Evolutionary conservation across 1,140 invertebrate genomes (phyloP).

Genomic region (Caenorhabditis brenneri): DNA sequence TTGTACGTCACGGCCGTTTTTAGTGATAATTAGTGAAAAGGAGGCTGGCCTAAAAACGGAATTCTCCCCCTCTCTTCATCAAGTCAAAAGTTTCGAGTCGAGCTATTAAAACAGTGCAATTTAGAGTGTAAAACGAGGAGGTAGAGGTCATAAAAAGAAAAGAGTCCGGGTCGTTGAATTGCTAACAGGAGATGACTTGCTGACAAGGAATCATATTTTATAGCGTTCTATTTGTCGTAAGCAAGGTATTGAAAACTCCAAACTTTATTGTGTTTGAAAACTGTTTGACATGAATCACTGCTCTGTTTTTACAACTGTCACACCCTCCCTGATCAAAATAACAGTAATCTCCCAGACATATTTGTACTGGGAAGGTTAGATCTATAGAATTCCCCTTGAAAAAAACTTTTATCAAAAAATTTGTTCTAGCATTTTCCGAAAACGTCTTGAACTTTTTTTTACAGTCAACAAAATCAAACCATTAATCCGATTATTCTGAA

Average conservation of each 20-base stretch:
- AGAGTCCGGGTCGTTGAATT: background rate
- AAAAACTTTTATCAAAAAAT: background rate
- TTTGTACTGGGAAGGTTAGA: background rate
- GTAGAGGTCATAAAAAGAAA: background rate
- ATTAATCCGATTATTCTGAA: slow-evolving; percentile 3
- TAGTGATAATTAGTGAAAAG: slow-evolving; percentile 26
- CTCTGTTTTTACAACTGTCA: background rate
- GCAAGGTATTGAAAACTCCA: background rate
- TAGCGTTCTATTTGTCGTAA: background rate
- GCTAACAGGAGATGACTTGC: too few relatives aligned
- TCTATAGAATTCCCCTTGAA: background rate
- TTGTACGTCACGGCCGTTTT: slow-evolving; percentile 28
- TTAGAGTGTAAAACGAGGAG: background rate
- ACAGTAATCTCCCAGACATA: background rate
- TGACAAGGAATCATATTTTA: background rate
- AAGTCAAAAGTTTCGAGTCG: background rate
- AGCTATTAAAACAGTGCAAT: slow-evolving; percentile 7
- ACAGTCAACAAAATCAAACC: background rate
- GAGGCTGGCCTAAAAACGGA: background rate
- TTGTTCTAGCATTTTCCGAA: background rate
- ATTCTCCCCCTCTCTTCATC: background rate
- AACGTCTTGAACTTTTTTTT: background rate
- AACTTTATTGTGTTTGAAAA: background rate
- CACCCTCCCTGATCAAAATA: background rate
- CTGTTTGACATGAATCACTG: background rate